Conservation (phyloP, 1,140 invertebrate genomes). For the Oreohelix idahoensis region DNA sequence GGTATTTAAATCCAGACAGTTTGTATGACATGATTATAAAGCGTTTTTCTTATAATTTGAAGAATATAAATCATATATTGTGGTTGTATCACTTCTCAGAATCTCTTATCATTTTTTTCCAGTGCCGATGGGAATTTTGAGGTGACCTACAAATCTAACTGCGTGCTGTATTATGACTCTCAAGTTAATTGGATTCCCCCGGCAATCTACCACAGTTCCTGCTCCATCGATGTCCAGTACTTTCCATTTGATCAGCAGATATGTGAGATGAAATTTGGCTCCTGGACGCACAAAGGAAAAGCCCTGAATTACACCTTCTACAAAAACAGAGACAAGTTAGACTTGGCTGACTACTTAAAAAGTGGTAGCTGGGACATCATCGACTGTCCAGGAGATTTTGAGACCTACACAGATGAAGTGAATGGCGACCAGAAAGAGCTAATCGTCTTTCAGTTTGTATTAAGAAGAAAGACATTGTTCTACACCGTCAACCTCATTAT, state of each 20-base stretch:
- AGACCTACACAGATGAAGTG: conserved; percentile 52
- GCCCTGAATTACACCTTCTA: conserved; percentile 95
- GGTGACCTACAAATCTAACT: conserved; percentile 93
- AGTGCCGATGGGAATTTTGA: conserved; percentile 72
- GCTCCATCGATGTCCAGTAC: conserved; percentile 98
- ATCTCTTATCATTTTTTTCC: conserved; percentile 25
- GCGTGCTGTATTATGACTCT: conserved; percentile 93
- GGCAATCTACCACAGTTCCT: conserved; percentile 98
- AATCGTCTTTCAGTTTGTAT: conserved; percentile 81
- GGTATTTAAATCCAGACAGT: no score
- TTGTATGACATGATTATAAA: no score
- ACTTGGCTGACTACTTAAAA: conserved; percentile 98
- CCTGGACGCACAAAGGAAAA: conserved; percentile 99
- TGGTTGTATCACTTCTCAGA: no score
- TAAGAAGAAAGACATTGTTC: conserved; percentile 97
- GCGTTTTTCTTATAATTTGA: no score
- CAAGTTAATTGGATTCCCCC: conserved; percentile 98
- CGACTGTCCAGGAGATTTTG: conserved; percentile 83
- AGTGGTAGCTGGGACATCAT: no score
- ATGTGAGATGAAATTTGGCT: conserved; percentile 99
- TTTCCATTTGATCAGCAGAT: conserved; percentile 97
- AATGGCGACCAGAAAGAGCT: conserved; percentile 59
- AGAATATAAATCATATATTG: no score
- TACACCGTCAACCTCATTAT: no score
- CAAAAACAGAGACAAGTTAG: conserved; percentile 95